Percentiles rank a stretch among this genome's conserved stretches.
These are phyloP conservation scores for Agrotis exclamationis DNA, from an alignment of 2,888 invertebrate genomes.

Conservation along the genomic window DNA sequence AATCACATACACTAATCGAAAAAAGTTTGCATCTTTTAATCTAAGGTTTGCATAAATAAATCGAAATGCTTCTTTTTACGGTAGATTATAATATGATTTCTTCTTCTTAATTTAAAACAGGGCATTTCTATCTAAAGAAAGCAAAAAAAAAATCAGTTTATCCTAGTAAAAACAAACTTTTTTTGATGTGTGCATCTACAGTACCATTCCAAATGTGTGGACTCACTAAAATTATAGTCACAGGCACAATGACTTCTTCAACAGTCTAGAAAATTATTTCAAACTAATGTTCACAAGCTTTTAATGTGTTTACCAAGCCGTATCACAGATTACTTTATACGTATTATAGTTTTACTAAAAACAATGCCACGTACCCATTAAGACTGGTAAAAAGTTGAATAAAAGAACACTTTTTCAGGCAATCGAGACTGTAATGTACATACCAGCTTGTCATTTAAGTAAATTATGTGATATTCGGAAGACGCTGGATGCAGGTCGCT, in stretches of 20 bases:
- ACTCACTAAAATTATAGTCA: not conserved
- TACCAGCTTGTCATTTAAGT: not conserved
- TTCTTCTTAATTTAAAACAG: too few relatives aligned
- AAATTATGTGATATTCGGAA: not conserved
- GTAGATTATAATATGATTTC: too few relatives aligned
- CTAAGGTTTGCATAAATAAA: too few relatives aligned
- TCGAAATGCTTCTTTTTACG: too few relatives aligned
- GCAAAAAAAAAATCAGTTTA: too few relatives aligned
- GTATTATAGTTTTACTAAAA: not conserved
- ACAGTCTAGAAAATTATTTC: conserved; percentile 33
- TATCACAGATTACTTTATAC: conserved; percentile 30
- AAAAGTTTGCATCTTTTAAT: too few relatives aligned
- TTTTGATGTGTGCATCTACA: too few relatives aligned
- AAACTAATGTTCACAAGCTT: conserved; percentile 32
- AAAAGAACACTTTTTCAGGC: not conserved
- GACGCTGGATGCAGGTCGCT: too few relatives aligned
- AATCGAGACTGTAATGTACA: not conserved
- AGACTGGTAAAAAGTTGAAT: not conserved
- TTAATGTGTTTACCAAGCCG: conserved; percentile 37
- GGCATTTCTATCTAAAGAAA: too few relatives aligned
- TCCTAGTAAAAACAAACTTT: too few relatives aligned
- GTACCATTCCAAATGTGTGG: too few relatives aligned
- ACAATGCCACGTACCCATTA: conserved; percentile 5
- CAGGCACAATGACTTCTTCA: conserved; percentile 35
- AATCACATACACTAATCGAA: too few relatives aligned